A percentile compares a stretch with the other conserved stretches of the same genome.
Evolutionary conservation across 2,113 vertebrate species (phyloP).

Genomic region (Setophaga coronata): DNA sequence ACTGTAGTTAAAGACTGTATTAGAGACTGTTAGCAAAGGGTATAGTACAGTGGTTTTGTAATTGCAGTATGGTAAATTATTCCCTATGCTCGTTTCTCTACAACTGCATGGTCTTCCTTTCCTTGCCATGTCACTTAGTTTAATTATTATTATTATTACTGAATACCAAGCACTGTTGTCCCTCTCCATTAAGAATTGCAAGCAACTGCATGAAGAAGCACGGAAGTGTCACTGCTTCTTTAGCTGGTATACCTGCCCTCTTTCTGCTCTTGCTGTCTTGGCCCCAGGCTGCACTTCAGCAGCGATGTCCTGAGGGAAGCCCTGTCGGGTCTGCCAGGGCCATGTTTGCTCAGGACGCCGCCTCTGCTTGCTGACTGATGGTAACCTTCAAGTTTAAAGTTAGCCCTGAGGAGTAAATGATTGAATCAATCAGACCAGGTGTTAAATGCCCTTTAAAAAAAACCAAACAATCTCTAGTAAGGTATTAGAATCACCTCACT

Average conservation of each 20-base stretch:
- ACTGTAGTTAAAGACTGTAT: not conserved
- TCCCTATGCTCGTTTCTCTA: not conserved
- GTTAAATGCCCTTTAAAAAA: not conserved
- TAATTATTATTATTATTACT: not conserved
- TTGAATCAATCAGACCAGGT: not conserved
- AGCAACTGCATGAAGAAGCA: not conserved
- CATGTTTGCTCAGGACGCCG: rapidly evolving
- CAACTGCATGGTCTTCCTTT: not conserved
- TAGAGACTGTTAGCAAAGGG: not conserved
- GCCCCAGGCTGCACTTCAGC: not conserved
- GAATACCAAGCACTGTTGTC: not conserved
- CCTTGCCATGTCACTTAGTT: not conserved
- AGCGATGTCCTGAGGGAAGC: not conserved
- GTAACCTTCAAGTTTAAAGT: not conserved
- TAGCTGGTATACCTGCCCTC: not conserved
- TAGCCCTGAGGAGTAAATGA: not conserved
- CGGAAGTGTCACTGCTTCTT: not conserved
- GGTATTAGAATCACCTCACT: not conserved
- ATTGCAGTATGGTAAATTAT: not conserved
- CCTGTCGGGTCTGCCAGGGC: not conserved
- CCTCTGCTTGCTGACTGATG: not conserved
- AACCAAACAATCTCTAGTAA: not conserved
- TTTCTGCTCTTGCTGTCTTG: not conserved
- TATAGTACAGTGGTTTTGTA: not conserved
- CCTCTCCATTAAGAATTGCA: not conserved